phyloP scores from a whole-genome alignment of 2,888 invertebrate species.

The Rhorus exstirpatorius region DNA sequence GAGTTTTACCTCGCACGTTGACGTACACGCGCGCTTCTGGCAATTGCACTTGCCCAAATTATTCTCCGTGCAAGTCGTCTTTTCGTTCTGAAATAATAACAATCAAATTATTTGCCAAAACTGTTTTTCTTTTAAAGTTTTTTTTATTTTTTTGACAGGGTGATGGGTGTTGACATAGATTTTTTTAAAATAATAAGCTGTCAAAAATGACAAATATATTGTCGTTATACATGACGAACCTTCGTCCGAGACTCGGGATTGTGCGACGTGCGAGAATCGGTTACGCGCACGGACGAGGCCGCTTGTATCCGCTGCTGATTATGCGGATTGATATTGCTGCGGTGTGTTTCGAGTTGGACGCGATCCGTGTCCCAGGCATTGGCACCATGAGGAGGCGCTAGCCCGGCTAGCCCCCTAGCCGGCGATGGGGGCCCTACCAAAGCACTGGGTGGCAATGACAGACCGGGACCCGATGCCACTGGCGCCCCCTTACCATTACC shows the following conservation, averaged over 20 bases:
- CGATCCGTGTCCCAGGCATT: conserved; percentile 87
- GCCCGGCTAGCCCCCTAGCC: conserved; percentile 87
- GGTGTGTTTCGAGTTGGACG: conserved; percentile 86
- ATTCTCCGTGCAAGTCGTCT: conserved; percentile 77
- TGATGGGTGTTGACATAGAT: too few relatives aligned
- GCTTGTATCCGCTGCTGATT: conserved; percentile 68
- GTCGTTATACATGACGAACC: conserved; percentile 70
- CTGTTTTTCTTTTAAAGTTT: too few relatives aligned
- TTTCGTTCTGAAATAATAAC: conserved; percentile 80
- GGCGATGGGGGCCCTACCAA: conserved; percentile 87
- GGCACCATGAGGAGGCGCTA: conserved; percentile 86
- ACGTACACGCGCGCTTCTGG: conserved; percentile 81
- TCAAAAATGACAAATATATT: conserved; percentile 23
- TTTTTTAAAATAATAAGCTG: too few relatives aligned
- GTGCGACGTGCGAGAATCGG: conserved; percentile 77
- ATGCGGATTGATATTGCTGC: conserved; percentile 79
- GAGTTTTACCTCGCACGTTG: conserved; percentile 83
- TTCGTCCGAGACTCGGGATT: conserved; percentile 81
- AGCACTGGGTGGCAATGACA: conserved; percentile 86
- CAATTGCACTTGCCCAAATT: conserved; percentile 81
- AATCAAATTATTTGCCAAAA: background rate
- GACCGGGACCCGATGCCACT: conserved; percentile 86
- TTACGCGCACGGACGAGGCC: conserved; percentile 81
- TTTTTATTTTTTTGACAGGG: too few relatives aligned
- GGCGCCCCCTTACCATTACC: conserved; percentile 94